Percentiles rank a stretch among this genome's conserved stretches.
phyloP scores from a whole-genome alignment of 2,797 vertebrate species.

The Pteropus rufus region DNA sequence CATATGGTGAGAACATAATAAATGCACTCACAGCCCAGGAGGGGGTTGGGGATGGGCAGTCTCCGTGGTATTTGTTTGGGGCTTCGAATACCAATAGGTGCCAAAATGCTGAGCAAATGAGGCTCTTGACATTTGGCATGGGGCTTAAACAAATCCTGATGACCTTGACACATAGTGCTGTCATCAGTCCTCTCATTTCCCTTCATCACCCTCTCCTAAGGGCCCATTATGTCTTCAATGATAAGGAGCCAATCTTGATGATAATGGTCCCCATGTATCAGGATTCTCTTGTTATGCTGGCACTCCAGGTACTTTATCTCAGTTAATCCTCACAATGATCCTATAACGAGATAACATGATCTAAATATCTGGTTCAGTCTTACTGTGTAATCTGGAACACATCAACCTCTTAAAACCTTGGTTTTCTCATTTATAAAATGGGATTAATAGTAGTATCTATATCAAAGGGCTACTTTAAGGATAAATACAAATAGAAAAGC shows the following conservation, averaged over 20 bases:
- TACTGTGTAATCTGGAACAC: background rate
- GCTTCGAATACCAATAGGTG: background rate
- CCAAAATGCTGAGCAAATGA: background rate
- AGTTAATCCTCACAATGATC: background rate
- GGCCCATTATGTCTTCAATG: background rate
- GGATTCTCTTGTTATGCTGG: background rate
- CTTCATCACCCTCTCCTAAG: background rate
- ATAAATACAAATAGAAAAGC: background rate
- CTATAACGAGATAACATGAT: background rate
- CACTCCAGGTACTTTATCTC: background rate
- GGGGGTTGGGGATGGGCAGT: background rate
- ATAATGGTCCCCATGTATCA: background rate
- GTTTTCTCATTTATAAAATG: background rate
- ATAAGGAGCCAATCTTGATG: background rate
- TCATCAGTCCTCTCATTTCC: background rate
- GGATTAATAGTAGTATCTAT: background rate
- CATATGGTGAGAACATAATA: background rate
- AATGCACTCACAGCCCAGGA: background rate
- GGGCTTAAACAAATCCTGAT: background rate
- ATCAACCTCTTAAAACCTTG: background rate
- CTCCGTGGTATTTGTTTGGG: background rate
- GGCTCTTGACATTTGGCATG: conserved; percentile 4
- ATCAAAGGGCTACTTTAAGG: background rate
- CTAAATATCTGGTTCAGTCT: background rate
- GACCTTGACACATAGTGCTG: background rate